Percentiles rank a stretch among this genome's conserved stretches.
Evolutionary conservation across 2,113 vertebrate species (phyloP).

Genomic region (Riparia riparia): DNA sequence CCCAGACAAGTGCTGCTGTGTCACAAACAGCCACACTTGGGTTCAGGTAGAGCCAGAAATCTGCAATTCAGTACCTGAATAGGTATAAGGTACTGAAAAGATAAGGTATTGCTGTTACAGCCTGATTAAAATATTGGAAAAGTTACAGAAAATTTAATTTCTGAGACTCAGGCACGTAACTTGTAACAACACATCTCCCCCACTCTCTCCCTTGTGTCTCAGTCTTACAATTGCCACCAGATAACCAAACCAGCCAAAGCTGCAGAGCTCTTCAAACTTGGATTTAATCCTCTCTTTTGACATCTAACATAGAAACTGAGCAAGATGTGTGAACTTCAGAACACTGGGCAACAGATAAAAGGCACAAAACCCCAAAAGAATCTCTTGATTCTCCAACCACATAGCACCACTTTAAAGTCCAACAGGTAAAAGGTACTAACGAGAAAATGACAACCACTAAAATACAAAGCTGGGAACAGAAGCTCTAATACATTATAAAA

Average conservation of each 20-base stretch:
- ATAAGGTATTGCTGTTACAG: rapidly evolving
- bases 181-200: background rate
- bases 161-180: background rate
- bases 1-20: background rate
- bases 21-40: background rate
- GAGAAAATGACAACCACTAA: background rate
- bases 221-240: background rate
- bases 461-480: background rate
- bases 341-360: background rate
- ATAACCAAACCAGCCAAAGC: background rate
- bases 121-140: background rate
- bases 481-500: background rate
- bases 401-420: background rate
- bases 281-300: background rate
- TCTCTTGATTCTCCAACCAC: background rate
- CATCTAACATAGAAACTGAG: background rate
- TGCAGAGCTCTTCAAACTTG: background rate
- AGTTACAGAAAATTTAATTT: background rate
- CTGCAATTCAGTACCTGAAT: background rate
- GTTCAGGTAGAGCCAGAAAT: background rate
- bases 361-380: background rate
- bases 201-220: background rate
- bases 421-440: background rate
- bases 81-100: background rate
- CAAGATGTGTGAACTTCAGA: background rate